Base-by-base conservation (phyloP, 2,888 invertebrate species). In the Prenolepis imparis region DNA sequence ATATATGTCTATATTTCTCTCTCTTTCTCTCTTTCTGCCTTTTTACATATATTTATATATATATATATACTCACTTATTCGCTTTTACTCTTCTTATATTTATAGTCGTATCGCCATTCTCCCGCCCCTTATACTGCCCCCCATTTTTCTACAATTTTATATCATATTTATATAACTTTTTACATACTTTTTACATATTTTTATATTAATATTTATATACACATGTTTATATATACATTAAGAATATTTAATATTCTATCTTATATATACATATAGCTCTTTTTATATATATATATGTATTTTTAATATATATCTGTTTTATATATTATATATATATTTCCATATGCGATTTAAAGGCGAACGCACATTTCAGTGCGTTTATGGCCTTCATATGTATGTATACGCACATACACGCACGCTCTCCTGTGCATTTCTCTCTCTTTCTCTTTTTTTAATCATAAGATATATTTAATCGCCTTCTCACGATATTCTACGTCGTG, bases 321-420 rank as follows among this genome's bases (percentile, higher is more conserved):
- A 68, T 57, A 73, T 59, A 28, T 68, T 72, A 82, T 84, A 85
- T 86, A 82, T 84, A 84, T 77, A 61, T 83, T 24, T 70, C 15
- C 75, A 59, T 83, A 77, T 77, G 66, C 61, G 55, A 64, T 85
- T 80, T 67, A 74, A 68, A 68, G 70, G 83, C 85, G 78, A 72
- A 80, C 85, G 87, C 86, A 84, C 90, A 66, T 61, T 57, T 72
- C 36, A 82, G 84, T 72, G 84, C 88, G 87, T 84, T 78, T 82
- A 61, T 83, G 70, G 70, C 86, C 87, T 85, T 88, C 83, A 80
- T 86, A 84, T 87, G 84, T 90, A 89, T 85, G 86, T 84, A 86
- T 90, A 89, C 87, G 90, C 87, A 87, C 89, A 89, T 87, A 90
- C 86, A 86, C 90, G 90, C 90, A 90, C 90, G 88, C 82, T 86